Conservation (phyloP, 2,888 invertebrate species). For the Rugalucina vietnamica region DNA sequence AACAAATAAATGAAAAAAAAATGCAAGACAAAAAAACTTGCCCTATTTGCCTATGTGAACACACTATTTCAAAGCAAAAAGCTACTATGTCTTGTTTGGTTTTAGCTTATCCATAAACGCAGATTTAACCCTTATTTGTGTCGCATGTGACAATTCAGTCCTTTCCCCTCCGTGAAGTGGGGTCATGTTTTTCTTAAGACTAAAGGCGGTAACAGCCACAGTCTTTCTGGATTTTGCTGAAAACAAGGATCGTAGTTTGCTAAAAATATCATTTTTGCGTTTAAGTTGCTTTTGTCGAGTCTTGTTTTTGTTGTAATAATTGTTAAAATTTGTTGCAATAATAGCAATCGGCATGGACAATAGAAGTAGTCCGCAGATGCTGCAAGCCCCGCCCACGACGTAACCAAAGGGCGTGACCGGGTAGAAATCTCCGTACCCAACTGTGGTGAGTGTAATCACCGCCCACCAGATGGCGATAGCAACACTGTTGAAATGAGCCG, state of each 20-base stretch:
- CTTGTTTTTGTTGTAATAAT: conserved; percentile 67
- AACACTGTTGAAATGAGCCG: conserved; percentile 65
- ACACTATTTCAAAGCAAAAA: too few species aligned
- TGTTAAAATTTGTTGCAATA: conserved; percentile 75
- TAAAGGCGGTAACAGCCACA: not conserved
- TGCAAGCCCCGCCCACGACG: conserved; percentile 67
- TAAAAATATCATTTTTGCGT: conserved; percentile 49
- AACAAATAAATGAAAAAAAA: too few species aligned
- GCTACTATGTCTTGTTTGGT: not conserved
- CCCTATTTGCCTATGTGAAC: too few species aligned
- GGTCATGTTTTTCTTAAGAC: not conserved
- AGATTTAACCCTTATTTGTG: not conserved
- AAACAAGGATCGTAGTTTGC: conserved; percentile 44
- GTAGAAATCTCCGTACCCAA: conserved; percentile 76
- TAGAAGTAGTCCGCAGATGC: conserved; percentile 69
- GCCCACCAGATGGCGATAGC: conserved; percentile 78
- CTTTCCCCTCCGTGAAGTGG: not conserved
- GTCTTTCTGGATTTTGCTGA: not conserved
- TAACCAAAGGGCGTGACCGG: conserved; percentile 66
- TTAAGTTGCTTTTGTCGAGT: conserved; percentile 52
- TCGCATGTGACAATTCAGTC: not conserved
- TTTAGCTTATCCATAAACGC: not conserved
- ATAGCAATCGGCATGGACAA: conserved; percentile 75
- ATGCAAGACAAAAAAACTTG: too few species aligned
- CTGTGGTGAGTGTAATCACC: conserved; percentile 78